Evolutionary conservation across 1,140 invertebrate species (phyloP).

Genomic region (Oryctes rhinoceros): DNA sequence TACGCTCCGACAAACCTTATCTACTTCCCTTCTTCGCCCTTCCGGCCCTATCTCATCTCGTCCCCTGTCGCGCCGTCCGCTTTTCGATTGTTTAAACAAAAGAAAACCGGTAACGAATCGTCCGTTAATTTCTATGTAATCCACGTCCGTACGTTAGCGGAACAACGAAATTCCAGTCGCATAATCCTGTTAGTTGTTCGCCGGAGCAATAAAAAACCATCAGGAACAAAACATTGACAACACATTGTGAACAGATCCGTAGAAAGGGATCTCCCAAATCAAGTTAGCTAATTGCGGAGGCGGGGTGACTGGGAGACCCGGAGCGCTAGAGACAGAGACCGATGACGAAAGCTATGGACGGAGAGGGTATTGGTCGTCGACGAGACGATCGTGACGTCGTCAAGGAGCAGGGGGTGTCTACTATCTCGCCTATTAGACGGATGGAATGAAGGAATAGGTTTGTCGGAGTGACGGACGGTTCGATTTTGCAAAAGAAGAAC

Average conservation of each 20-base stretch:
- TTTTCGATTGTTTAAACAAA: constrained; percentile 14
- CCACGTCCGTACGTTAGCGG: constrained; percentile 21
- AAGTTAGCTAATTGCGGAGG: constrained; percentile 61
- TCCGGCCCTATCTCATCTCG: not conserved
- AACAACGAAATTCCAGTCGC: constrained; percentile 33
- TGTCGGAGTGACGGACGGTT: not conserved
- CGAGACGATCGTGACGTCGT: not conserved
- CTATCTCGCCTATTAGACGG: not conserved
- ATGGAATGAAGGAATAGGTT: not conserved
- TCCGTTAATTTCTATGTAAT: constrained; percentile 24
- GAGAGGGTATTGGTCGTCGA: not conserved
- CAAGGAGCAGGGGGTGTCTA: not conserved
- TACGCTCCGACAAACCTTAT: no score
- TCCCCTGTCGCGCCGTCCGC: not conserved
- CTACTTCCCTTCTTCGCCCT: no score
- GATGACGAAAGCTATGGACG: no score
- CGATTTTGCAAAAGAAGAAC: not conserved
- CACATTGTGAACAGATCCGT: constrained; percentile 60
- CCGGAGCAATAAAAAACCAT: constrained; percentile 39
- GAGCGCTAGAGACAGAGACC: not conserved
- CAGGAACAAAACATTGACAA: constrained; percentile 61
- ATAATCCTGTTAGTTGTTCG: constrained; percentile 26
- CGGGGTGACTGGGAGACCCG: constrained; percentile 40
- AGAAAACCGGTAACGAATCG: constrained; percentile 8
- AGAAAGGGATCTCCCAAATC: constrained; percentile 61